Evolutionary conservation across 2,888 invertebrate genomes (phyloP).

Genomic region (Melipona beecheii): DNA sequence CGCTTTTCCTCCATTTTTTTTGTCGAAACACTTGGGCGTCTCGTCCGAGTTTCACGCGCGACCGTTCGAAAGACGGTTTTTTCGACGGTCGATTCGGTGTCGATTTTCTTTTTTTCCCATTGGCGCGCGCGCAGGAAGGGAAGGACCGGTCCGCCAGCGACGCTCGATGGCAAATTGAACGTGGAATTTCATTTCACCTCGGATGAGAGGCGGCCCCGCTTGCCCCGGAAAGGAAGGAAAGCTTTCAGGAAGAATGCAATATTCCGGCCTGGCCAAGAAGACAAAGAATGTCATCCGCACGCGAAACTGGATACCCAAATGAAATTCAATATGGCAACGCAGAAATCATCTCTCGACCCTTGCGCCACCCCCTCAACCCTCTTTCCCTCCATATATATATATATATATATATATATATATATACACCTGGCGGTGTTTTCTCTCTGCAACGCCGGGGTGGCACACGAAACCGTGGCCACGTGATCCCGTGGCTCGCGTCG

Average conservation of each 20-base stretch:
- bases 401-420: too few relatives aligned
- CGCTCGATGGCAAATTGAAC: conserved; percentile 71
- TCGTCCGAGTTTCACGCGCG: conserved; percentile 57
- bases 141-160: conserved; percentile 52
- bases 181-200: conserved; percentile 77
- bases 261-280: conserved; percentile 67
- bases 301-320: conserved; percentile 75
- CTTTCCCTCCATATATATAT: too few relatives aligned
- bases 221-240: conserved; percentile 63
- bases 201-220: conserved; percentile 63
- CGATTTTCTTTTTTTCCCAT: conserved; percentile 24
- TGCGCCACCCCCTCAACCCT: not conserved
- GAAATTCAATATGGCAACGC: conserved; percentile 74
- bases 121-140: not conserved
- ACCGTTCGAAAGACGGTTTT: conserved; percentile 37
- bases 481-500: too few relatives aligned
- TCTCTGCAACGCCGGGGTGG: not conserved
- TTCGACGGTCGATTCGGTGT: conserved; percentile 34
- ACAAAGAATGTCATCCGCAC: conserved; percentile 74
- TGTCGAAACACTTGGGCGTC: conserved; percentile 43
- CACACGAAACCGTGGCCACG: not conserved
- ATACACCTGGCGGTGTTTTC: not conserved
- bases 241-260: conserved; percentile 75
- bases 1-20: conserved; percentile 50
- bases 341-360: conserved; percentile 57